Conservation (phyloP, 2,113 vertebrate species). For the Rhinolophus ferrumequinum region DNA sequence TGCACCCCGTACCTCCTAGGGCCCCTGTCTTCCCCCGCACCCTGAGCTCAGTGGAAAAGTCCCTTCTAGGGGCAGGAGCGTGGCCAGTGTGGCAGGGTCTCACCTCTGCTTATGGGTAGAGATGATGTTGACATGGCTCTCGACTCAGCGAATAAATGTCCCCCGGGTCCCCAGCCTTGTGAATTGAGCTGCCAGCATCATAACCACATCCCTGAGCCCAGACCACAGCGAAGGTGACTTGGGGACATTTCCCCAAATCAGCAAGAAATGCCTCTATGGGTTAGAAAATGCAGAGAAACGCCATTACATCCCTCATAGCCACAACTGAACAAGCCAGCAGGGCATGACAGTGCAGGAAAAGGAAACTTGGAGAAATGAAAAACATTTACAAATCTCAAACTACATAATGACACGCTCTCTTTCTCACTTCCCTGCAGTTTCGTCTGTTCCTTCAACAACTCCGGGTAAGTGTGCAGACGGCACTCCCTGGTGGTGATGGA, state of each 20-base stretch:
- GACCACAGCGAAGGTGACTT: fast-evolving
- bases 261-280: background rate
- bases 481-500: fast-evolving
- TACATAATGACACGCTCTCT: fast-evolving
- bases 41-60: fast-evolving
- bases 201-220: background rate
- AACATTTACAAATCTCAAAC: no score
- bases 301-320: fast-evolving
- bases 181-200: fast-evolving
- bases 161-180: background rate
- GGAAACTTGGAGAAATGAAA: no score
- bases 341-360: fast-evolving
- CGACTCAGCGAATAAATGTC: background rate
- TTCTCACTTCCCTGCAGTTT: fast-evolving
- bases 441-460: fast-evolving
- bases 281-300: background rate
- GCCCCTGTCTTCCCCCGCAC: no score
- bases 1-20: fast-evolving
- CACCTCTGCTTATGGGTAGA: background rate
- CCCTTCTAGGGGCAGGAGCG: background rate
- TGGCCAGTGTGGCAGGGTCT: background rate
- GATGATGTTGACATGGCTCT: background rate
- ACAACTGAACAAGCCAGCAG: fast-evolving
- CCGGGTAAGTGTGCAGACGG: background rate
- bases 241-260: background rate